A percentile compares a stretch with the other conserved stretches of the same genome.
Evolutionary conservation across 2,888 invertebrate species (phyloP).

Genomic region (Nomada ruficornis): DNA sequence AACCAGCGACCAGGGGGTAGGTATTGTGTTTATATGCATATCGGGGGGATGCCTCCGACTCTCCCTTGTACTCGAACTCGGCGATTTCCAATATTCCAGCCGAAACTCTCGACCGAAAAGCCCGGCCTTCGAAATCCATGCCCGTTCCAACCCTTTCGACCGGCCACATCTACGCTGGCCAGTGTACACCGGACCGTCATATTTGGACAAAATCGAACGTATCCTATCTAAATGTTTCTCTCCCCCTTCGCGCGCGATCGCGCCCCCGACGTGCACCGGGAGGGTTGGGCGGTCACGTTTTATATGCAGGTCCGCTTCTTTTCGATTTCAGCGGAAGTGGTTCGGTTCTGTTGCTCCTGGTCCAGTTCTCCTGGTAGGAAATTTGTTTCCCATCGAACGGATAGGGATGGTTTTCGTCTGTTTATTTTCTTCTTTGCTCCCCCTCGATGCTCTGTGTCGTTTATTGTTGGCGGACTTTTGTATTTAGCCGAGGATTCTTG

Average conservation of each 20-base stretch:
- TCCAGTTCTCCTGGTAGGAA: not conserved
- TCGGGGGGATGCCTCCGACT: conserved; percentile 76
- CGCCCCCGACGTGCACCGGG: not conserved
- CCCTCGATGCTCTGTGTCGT: not conserved
- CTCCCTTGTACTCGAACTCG: conserved; percentile 79
- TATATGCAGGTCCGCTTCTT: conserved; percentile 18
- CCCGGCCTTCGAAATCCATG: conserved; percentile 73
- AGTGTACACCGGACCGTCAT: conserved; percentile 79
- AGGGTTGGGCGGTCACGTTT: conserved; percentile 36
- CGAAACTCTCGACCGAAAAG: conserved; percentile 79
- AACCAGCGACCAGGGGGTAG: conserved; percentile 61
- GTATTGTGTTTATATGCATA: conserved; percentile 84
- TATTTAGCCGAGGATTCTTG: not conserved
- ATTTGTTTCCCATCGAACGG: too few relatives aligned
- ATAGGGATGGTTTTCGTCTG: not conserved
- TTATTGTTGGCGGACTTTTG: too few relatives aligned
- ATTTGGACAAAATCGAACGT: conserved; percentile 83
- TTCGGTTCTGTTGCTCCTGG: not conserved
- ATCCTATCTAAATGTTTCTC: conserved; percentile 70
- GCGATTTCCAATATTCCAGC: conserved; percentile 84
- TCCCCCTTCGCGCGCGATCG: conserved; percentile 53
- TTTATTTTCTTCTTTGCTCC: not conserved
- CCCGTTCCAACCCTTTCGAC: conserved; percentile 42
- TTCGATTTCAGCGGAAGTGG: not conserved
- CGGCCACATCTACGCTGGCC: conserved; percentile 39